A percentile compares a stretch with the other conserved stretches of the same genome.
Evolutionary conservation across 2,797 vertebrate genomes (phyloP).

Genomic region (Cottoperca gobio): DNA sequence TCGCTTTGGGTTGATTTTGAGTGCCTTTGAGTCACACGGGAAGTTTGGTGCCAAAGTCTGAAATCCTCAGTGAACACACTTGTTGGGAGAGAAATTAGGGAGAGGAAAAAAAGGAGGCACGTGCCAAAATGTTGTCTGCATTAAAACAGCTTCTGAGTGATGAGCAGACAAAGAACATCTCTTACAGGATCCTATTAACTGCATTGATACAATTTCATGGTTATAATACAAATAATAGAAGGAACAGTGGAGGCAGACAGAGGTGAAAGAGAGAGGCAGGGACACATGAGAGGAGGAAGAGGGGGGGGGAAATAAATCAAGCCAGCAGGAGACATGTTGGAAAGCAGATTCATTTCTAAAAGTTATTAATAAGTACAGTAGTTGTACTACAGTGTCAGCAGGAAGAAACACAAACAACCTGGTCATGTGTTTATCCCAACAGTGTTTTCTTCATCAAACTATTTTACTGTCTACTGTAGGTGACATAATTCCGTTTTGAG

Average conservation of each 20-base stretch:
- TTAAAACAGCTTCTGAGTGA: background rate
- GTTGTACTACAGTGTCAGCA: background rate
- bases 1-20: conserved; percentile 2
- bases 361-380: background rate
- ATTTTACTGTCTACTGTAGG: too few relatives aligned
- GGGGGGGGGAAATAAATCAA: conserved; percentile 2
- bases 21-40: background rate
- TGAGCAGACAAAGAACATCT: background rate
- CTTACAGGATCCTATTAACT: conserved; percentile 13
- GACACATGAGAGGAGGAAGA: conserved; percentile 12
- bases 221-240: background rate
- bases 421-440: background rate
- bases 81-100: background rate
- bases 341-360: background rate
- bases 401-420: background rate
- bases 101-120: background rate
- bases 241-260: background rate
- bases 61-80: background rate
- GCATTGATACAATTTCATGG: background rate
- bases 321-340: conserved; percentile 11
- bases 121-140: background rate
- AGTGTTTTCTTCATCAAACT: background rate
- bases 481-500: too few relatives aligned
- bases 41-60: conserved; percentile 4
- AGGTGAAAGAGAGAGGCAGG: background rate